Evolutionary conservation across 2,113 vertebrate species (phyloP).

Genomic region (Serilophus lunatus): DNA sequence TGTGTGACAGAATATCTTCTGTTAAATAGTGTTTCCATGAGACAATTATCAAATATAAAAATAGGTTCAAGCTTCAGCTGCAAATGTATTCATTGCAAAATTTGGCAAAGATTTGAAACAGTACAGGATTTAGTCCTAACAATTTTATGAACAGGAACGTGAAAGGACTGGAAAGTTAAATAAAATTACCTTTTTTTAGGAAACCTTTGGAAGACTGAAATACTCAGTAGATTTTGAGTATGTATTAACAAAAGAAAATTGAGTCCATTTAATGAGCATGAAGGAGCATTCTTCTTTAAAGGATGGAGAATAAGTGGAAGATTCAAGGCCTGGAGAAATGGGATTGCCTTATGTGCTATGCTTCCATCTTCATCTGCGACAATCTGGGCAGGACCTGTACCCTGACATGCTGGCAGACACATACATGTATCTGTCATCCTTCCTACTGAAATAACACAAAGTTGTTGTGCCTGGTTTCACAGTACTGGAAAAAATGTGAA

Average conservation of each 20-base stretch:
- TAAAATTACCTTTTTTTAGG: background rate
- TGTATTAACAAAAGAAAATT: background rate
- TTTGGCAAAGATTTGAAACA: background rate
- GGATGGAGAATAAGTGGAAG: background rate
- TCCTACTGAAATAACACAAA: background rate
- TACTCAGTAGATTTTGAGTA: background rate
- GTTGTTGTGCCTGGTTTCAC: background rate
- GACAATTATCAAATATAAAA: background rate
- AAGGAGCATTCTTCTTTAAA: background rate
- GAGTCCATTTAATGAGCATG: background rate
- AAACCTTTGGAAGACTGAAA: background rate
- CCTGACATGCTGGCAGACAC: accelerated
- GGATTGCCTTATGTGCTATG: background rate
- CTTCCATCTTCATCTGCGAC: background rate
- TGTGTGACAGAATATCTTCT: background rate
- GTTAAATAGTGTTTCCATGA: background rate
- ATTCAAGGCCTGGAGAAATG: background rate
- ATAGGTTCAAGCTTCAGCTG: background rate
- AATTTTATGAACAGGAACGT: background rate
- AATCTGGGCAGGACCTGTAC: background rate
- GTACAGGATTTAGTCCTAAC: background rate
- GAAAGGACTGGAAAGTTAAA: background rate
- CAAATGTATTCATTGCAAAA: background rate
- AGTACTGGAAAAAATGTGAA: background rate
- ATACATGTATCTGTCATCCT: background rate